These are phyloP conservation scores for Proterorhinus semilunaris DNA, from an alignment of 2,113 vertebrate genomes.

Conservation along the genomic window DNA sequence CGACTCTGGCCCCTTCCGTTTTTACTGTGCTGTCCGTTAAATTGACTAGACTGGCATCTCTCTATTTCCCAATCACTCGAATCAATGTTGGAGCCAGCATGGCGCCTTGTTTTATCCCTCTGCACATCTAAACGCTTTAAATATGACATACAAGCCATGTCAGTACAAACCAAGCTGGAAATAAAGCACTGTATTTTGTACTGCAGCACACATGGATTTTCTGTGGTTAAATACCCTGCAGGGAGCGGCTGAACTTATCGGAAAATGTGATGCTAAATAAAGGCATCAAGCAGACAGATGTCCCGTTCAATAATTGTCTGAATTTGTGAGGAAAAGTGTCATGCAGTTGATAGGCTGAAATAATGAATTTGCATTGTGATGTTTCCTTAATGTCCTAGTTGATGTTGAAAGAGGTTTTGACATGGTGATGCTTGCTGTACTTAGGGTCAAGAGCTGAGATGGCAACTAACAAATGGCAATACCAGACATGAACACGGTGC, in stretches of 20 bases:
- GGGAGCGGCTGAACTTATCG: conserved; percentile 42
- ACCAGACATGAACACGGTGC: too few species aligned
- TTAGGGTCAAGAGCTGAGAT: too few species aligned
- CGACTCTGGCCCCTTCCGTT: conserved; percentile 46
- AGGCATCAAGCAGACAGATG: conserved; percentile 36
- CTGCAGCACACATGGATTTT: conserved; percentile 55
- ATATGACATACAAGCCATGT: conserved; percentile 48
- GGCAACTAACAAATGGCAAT: too few species aligned
- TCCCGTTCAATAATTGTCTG: conserved; percentile 30
- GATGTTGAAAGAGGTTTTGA: neutral
- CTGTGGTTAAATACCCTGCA: conserved; percentile 45
- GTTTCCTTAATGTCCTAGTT: neutral
- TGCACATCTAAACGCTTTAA: conserved; percentile 40
- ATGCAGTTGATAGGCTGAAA: neutral
- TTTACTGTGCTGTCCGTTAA: conserved; percentile 45
- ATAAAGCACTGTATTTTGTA: conserved; percentile 37
- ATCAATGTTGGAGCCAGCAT: conserved; percentile 49
- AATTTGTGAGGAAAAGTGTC: conserved; percentile 10
- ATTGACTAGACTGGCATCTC: conserved; percentile 55
- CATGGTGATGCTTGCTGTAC: neutral
- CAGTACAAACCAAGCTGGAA: conserved; percentile 41
- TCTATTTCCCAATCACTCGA: conserved; percentile 47
- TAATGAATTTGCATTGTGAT: neutral
- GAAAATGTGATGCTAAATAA: conserved; percentile 35
- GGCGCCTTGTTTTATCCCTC: conserved; percentile 53